Evolutionary conservation across 2,113 vertebrate genomes (phyloP).

Genomic region (Callaeas wilsoni): DNA sequence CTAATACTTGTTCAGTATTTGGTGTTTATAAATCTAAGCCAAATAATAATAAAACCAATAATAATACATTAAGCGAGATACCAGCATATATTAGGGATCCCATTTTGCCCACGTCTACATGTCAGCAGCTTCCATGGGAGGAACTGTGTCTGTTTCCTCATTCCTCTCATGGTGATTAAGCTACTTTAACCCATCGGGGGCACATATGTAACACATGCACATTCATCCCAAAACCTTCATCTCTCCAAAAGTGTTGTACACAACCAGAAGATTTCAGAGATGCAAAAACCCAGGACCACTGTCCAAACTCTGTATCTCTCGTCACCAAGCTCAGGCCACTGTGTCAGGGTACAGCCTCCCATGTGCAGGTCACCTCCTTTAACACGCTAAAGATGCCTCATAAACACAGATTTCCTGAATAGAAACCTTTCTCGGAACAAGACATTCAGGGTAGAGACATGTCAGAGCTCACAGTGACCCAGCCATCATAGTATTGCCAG

Average conservation of each 20-base stretch:
- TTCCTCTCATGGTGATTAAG: background rate
- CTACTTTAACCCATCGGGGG: background rate
- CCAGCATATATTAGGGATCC: background rate
- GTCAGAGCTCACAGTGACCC: background rate
- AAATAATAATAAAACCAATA: background rate
- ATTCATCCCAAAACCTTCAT: background rate
- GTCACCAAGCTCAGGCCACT: background rate
- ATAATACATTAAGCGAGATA: background rate
- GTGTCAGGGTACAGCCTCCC: background rate
- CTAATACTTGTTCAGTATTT: background rate
- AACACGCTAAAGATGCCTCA: background rate
- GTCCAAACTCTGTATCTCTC: background rate
- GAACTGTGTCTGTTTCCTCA: background rate
- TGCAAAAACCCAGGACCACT: background rate
- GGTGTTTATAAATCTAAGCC: background rate
- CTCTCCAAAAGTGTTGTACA: background rate
- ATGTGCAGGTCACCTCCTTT: background rate
- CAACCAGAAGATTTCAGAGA: background rate
- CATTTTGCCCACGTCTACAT: background rate
- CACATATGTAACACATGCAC: fast-evolving
- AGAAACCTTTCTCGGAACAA: background rate
- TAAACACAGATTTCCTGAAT: background rate
- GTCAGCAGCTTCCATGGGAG: background rate
- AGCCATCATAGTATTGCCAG: background rate
- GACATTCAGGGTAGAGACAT: background rate